Percentiles rank a stretch among this genome's conserved stretches.
These are phyloP conservation scores for Mechanitis messenoides DNA, from an alignment of 2,888 invertebrate species.

Conservation along the genomic window DNA sequence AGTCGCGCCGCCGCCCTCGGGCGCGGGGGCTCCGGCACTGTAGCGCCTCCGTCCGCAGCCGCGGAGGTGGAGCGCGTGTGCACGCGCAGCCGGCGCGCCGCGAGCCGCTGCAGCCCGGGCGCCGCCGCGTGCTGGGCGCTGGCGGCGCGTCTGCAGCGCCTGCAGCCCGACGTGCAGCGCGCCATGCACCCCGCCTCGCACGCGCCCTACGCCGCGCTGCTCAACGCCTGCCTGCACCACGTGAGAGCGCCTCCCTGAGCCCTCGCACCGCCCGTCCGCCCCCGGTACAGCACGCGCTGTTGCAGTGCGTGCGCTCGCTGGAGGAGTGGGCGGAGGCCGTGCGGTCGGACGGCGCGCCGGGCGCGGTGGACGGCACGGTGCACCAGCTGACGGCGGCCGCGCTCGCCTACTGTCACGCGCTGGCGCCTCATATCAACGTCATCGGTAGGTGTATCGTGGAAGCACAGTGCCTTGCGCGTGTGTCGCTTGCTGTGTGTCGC, in stretches of 20 bases:
- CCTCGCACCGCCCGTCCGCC: no score
- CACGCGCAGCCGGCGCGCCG: slow-evolving; percentile 41
- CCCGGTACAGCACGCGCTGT: background rate
- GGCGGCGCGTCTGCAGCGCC: slow-evolving; percentile 53
- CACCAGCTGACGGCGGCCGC: slow-evolving; percentile 97
- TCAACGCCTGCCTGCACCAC: slow-evolving; percentile 45
- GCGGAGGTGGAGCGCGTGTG: slow-evolving; percentile 46
- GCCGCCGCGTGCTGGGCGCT: slow-evolving; percentile 56
- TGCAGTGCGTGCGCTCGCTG: slow-evolving; percentile 89
- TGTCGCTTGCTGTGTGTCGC: background rate
- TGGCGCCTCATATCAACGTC: slow-evolving; percentile 86
- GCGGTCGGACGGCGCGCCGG: slow-evolving; percentile 83
- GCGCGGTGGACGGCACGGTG: slow-evolving; percentile 98
- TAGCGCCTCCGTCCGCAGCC: slow-evolving; percentile 8
- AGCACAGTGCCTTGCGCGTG: background rate
- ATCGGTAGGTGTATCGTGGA: slow-evolving; percentile 66
- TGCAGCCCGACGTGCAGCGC: slow-evolving; percentile 53
- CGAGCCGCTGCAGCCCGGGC: slow-evolving; percentile 41
- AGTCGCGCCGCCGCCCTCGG: slow-evolving; percentile 18
- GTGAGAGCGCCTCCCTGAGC: slow-evolving; percentile 32
- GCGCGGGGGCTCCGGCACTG: no score
- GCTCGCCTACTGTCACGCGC: slow-evolving; percentile 92
- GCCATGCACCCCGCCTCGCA: slow-evolving; percentile 39
- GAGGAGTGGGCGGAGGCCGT: slow-evolving; percentile 96
- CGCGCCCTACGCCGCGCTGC: slow-evolving; percentile 38